Base-by-base conservation (phyloP, 2,113 vertebrate genomes). In the Nycticebus coucang region DNA sequence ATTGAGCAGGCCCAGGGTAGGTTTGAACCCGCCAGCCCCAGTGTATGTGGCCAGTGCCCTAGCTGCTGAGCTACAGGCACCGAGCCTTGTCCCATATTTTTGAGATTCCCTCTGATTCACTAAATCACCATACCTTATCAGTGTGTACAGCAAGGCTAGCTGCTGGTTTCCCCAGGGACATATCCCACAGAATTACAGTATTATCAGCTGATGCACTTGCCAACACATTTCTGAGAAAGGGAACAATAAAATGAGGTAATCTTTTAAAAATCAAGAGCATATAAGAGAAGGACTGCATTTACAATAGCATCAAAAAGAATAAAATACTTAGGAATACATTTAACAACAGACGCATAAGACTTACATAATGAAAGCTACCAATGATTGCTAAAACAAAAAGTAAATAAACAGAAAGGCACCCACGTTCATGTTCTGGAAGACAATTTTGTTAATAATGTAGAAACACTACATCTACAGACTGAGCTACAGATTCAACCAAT, bases 141-240 rank as follows among this genome's bases (percentile, higher is more conserved):
- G 99, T 99, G 77, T 99, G 99, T 3, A 97, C 97, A 0, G 77
- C 97, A 30, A 99, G 98, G 60, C 98, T 99, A 45, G 99, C 99
- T 72, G 99, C 99, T 62, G 99, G 98, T 93, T 99, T 99, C 83
- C 99, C 99, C 90, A 98, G 97, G 86, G 98, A 96, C 97, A 99
- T 98, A 93, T 99, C 99, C 99, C 99, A 99, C 88, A 99, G 97
- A 92, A 99, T 98, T 3, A 99, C 99, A 0, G 98, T 99, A 33
- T 98, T 98, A 81, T 99, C 99, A 35, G 99, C 99, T 57, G 99
- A 99, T 0, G 98, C 99, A 79, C 99, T 99, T 92, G 99, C 99
- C 97, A 99, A 98, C 95, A 99, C 99, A 0, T 99, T 99, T 98
- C 99, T 99, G 84, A 90, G 82, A 95, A 80, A 87, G 57, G 66